A percentile compares a stretch with the other conserved stretches of the same genome.
Conservation (phyloP, 2,888 invertebrate genomes). For the Ptycholaimellus sp. region DNA sequence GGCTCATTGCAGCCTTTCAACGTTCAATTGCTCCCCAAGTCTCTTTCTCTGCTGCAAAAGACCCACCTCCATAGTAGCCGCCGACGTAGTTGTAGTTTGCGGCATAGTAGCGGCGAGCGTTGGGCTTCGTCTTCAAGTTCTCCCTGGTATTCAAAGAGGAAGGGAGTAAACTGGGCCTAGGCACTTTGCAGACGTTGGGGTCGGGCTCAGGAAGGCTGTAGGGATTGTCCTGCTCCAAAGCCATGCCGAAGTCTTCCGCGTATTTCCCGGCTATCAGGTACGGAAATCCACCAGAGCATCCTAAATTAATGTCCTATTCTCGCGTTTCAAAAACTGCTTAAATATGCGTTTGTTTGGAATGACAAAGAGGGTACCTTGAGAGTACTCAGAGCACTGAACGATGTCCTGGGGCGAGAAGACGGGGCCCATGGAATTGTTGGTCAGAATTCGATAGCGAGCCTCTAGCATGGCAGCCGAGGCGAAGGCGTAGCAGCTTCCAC, state of each 20-base stretch:
- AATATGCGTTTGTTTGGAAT: no score
- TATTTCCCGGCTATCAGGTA: constrained; percentile 27
- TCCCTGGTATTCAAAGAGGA: no score
- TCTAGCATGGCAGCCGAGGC: constrained; percentile 32
- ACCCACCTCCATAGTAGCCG: constrained; percentile 31
- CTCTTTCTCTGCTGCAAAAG: no score
- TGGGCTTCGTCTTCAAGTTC: constrained; percentile 15
- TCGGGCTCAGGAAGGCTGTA: constrained; percentile 19
- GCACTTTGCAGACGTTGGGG: constrained; percentile 22
- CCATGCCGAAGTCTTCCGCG: constrained; percentile 29
- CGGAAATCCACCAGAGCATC: constrained; percentile 28
- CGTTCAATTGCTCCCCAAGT: no score
- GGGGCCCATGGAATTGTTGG: constrained; percentile 27
- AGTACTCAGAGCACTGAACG: constrained; percentile 31
- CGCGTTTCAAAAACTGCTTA: no score
- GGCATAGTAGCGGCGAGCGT: constrained; percentile 28
- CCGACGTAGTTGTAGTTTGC: constrained; percentile 32
- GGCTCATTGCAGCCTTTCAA: constrained; percentile 32
- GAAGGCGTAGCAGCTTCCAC: constrained; percentile 35
- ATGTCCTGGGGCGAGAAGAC: constrained; percentile 32
- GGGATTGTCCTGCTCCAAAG: constrained; percentile 30
- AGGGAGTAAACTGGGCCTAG: no score
- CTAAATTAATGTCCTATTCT: constrained; percentile 5
- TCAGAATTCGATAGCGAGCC: constrained; percentile 28
- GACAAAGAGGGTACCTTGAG: no score